phyloP scores from a whole-genome alignment of 2,113 vertebrate genomes.

The Scatophagus argus region DNA sequence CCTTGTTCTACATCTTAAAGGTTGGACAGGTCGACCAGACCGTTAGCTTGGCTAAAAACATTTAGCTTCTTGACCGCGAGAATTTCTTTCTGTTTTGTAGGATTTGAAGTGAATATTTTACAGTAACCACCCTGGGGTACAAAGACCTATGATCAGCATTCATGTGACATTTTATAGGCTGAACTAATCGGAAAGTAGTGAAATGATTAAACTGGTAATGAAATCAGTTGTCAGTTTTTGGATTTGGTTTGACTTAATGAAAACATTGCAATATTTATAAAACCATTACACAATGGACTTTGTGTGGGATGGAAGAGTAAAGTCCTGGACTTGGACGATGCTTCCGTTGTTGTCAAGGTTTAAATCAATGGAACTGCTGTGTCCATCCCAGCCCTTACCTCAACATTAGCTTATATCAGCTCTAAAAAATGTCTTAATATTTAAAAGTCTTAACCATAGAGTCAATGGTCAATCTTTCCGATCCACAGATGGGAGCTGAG shows the following conservation, averaged over 20 bases:
- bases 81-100: neutral
- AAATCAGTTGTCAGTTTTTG: neutral
- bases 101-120: too few species aligned
- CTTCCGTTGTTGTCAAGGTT: too few species aligned
- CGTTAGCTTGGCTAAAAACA: too few species aligned
- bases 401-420: neutral
- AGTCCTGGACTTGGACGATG: neutral
- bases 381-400: too few species aligned
- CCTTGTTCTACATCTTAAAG: too few species aligned
- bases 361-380: too few species aligned
- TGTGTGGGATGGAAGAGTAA: too few species aligned
- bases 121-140: too few species aligned
- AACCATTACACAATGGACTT: too few species aligned
- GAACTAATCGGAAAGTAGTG: too few species aligned
- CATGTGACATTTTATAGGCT: neutral
- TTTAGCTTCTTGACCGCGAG: neutral
- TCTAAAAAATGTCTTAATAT: neutral
- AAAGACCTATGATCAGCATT: neutral
- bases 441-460: neutral
- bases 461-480: neutral
- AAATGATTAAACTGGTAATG: neutral
- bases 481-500: constrained; percentile 4
- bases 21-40: too few species aligned
- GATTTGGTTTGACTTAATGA: neutral
- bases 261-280: too few species aligned